phyloP scores from a whole-genome alignment of 2,797 vertebrate species.

The Sebastes glaucus region DNA sequence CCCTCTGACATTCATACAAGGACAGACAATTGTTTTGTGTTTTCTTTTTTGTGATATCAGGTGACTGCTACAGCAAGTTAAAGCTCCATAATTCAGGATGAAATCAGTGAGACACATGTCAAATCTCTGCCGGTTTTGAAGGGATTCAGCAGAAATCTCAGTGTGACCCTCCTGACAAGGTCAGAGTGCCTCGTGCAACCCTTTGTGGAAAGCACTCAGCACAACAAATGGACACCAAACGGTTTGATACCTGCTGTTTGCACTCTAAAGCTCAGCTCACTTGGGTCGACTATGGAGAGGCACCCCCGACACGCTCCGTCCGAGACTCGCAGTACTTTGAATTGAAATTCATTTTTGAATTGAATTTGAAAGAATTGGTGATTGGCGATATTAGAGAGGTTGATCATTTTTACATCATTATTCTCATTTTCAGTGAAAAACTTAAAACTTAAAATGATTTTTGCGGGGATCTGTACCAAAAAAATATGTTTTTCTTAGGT shows the following conservation, averaged over 20 bases:
- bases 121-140: slow-evolving; percentile 23
- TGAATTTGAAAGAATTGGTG: neutral
- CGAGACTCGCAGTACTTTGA: neutral
- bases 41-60: slow-evolving; percentile 2
- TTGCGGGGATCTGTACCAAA: too few relatives aligned
- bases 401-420: too few relatives aligned
- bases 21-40: neutral
- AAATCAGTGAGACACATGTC: slow-evolving; percentile 29
- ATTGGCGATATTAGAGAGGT: too few relatives aligned
- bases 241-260: slow-evolving; percentile 71
- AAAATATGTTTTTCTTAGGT: too few relatives aligned
- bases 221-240: slow-evolving; percentile 74
- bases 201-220: slow-evolving; percentile 66
- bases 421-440: too few relatives aligned
- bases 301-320: slow-evolving; percentile 42
- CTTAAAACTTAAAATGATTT: too few relatives aligned
- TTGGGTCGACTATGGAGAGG: slow-evolving; percentile 64
- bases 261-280: slow-evolving; percentile 57
- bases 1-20: neutral
- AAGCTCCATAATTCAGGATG: slow-evolving; percentile 20
- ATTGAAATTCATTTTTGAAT: neutral
- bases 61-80: slow-evolving; percentile 7
- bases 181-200: slow-evolving; percentile 62
- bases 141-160: slow-evolving; percentile 44
- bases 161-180: slow-evolving; percentile 55